Conservation (phyloP, 1,140 invertebrate species). For the Tetramorium simillimum region DNA sequence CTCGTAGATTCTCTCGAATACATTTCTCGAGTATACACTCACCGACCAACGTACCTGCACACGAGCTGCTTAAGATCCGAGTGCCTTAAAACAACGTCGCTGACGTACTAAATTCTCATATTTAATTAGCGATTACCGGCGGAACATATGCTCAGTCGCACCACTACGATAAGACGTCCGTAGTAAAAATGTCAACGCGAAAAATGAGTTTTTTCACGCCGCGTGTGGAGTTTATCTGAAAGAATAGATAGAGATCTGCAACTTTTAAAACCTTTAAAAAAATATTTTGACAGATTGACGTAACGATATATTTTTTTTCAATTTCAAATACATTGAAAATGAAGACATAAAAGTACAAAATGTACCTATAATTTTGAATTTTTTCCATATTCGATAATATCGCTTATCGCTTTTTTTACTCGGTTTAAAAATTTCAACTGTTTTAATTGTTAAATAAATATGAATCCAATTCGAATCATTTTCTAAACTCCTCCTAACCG, state of each 20-base stretch:
- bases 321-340: not conserved
- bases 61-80: slow-evolving; percentile 28
- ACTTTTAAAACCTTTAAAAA: not conserved
- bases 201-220: not conserved
- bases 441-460: not conserved
- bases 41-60: not conserved
- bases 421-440: not conserved
- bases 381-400: not conserved
- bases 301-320: not conserved
- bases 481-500: slow-evolving; percentile 19
- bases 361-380: not conserved
- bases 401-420: not conserved
- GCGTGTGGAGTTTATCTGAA: not conserved
- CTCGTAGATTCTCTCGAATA: slow-evolving; percentile 67
- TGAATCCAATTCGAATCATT: slow-evolving; percentile 8
- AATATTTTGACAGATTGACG: not conserved
- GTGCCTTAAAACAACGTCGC: slow-evolving; percentile 39
- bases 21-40: slow-evolving; percentile 32
- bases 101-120: slow-evolving; percentile 51
- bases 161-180: not conserved
- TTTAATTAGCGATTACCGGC: slow-evolving; percentile 68
- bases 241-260: not conserved
- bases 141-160: slow-evolving; percentile 9
- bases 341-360: not conserved
- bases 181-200: slow-evolving; percentile 25